Conservation (phyloP, 2,888 invertebrate species). For the Andrena minutula region DNA sequence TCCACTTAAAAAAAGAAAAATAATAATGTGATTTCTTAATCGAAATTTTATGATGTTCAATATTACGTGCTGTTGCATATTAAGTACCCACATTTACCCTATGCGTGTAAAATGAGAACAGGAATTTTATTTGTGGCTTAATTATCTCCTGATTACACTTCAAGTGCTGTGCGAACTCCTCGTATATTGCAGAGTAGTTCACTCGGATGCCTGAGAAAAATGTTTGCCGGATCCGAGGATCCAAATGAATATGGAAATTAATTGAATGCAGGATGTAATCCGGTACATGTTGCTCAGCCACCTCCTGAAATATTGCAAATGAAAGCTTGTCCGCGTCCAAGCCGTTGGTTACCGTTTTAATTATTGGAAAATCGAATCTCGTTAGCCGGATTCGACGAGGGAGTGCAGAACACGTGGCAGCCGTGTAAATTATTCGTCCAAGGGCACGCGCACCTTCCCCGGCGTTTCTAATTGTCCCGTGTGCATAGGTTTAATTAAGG, state of each 20-base stretch:
- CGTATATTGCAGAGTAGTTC: not conserved
- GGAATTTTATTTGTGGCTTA: not conserved
- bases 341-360: slow-evolving; percentile 13
- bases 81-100: no score
- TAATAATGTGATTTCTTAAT: no score
- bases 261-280: not conserved
- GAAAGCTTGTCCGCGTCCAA: not conserved
- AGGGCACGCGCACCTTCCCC: slow-evolving; percentile 25
- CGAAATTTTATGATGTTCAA: no score
- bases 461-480: slow-evolving; percentile 70
- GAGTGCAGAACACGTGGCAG: not conserved
- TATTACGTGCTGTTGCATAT: no score
- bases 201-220: not conserved
- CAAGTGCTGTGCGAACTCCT: not conserved
- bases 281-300: not conserved
- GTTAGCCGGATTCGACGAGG: slow-evolving; percentile 31
- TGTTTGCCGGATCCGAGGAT: not conserved
- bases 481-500: slow-evolving; percentile 78
- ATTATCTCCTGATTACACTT: not conserved
- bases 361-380: slow-evolving; percentile 37
- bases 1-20: no score
- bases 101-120: no score
- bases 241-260: not conserved
- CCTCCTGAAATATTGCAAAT: slow-evolving; percentile 42
- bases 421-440: slow-evolving; percentile 51